Evolutionary conservation across 1,140 invertebrate genomes (phyloP), one percentile per base, ranked within the genome.

Genomic region (Drosophila carrolli): DNA sequence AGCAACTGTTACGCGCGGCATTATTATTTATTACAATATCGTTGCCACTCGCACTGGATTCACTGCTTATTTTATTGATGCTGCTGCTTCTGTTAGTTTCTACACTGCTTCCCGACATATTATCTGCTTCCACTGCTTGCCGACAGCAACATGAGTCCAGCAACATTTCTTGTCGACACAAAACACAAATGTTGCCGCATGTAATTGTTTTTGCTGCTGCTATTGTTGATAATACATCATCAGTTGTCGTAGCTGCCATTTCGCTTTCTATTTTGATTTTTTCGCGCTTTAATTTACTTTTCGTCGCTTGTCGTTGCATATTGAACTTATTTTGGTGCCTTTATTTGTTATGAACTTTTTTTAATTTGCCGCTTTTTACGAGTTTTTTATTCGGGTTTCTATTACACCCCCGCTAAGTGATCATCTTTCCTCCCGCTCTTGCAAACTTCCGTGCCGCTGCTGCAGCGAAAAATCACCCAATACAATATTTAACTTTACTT

Each of bases 361-460:
- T 44, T 3, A 7, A 47, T 13, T 7, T 47, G 19, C 44, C 1
- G 19, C 19, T 47, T 47, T 23, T 7, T 19, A 13, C 9, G 19
- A 23, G 44, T 29, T 48, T 29, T 44, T 2, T 10, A 16, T 19
- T 44, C 19, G 43, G 43, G 43, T 65, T 68, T 53, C 16, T 47
- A n/a, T 14, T 9, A 6, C 32, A 35, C 70, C 70, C 63, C 71
- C 58, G 61, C 65, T 83, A 83, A 53, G 82, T 86, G 73, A 86
- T 86, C 83, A 86, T 86, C n/a, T 44, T 54, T n/a, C 27, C 13
- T 40, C 63, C 35, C 35, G 41, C 67, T 56, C 37, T 13, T 29
- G 23, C 50, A 40, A 37, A 7, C 47, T 32, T 6, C 29, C 29
- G 7, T 32, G 7, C 1, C 29, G 7, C 54, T 43, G 3, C 14